phyloP scores from a whole-genome alignment of 2,888 invertebrate species.

The Parapristionchus giblindavisi region DNA sequence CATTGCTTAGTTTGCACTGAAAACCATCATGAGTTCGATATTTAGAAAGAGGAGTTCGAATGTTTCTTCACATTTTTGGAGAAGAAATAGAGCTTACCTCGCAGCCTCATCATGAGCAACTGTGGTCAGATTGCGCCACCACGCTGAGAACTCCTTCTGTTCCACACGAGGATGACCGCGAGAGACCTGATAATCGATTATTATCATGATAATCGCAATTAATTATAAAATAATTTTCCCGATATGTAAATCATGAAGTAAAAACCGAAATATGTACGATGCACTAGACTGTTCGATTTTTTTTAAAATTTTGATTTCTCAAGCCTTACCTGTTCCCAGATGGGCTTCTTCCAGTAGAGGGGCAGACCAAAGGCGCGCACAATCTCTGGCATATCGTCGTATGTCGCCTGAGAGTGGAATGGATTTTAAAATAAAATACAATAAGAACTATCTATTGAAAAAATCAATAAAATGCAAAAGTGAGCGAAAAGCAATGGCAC shows the following conservation, averaged over 20 bases:
- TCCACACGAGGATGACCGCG: slow-evolving; percentile 32
- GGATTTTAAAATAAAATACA: not conserved
- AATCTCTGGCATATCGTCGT: slow-evolving; percentile 59
- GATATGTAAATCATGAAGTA: too few species aligned
- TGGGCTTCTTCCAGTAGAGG: slow-evolving; percentile 95
- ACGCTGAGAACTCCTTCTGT: slow-evolving; percentile 54
- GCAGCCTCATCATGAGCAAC: slow-evolving; percentile 67
- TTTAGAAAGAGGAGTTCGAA: too few species aligned
- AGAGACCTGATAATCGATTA: slow-evolving; percentile 9
- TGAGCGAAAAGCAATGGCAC: not conserved
- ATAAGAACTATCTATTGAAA: not conserved
- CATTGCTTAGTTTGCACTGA: too few species aligned
- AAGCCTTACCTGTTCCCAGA: slow-evolving; percentile 80
- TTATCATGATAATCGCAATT: too few species aligned
- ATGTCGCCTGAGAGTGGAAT: slow-evolving; percentile 26
- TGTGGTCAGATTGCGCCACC: slow-evolving; percentile 61
- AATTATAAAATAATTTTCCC: too few species aligned
- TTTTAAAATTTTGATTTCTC: not conserved
- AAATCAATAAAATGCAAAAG: not conserved
- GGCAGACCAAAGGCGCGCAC: slow-evolving; percentile 88
- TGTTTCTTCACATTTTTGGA: not conserved
- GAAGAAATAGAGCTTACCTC: slow-evolving; percentile 73
- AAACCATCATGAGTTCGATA: too few species aligned
- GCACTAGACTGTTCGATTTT: too few species aligned
- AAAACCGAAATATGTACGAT: too few species aligned